These are phyloP conservation scores for Tretioscincus oriximinensis DNA, from an alignment of 2,113 vertebrate genomes.

Conservation along the genomic window DNA sequence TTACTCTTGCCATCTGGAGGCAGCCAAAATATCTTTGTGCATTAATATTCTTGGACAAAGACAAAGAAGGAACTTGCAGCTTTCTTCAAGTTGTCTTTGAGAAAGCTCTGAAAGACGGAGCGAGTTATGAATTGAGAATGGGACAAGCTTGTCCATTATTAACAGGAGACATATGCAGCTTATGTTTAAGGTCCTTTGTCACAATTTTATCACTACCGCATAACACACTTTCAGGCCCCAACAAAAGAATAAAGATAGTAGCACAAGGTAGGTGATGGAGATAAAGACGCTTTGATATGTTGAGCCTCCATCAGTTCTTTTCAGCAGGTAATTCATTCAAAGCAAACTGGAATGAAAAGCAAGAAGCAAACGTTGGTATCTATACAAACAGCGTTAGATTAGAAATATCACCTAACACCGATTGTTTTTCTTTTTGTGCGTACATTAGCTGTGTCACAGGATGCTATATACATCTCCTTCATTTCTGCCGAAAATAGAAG, in stretches of 20 bases:
- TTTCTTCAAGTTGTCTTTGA: neutral
- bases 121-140: constrained; percentile 10
- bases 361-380: constrained; percentile 71
- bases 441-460: constrained; percentile 68
- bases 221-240: constrained; percentile 62
- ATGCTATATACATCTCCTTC: constrained; percentile 56
- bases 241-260: constrained; percentile 72
- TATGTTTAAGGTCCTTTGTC: constrained; percentile 64
- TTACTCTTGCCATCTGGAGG: no score
- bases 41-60: no score
- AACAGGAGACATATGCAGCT: constrained; percentile 19
- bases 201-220: constrained; percentile 56
- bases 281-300: constrained; percentile 69
- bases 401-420: constrained; percentile 76
- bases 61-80: neutral
- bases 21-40: no score
- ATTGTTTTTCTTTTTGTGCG: constrained; percentile 67
- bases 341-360: constrained; percentile 73
- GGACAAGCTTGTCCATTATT: constrained; percentile 8
- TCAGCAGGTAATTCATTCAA: constrained; percentile 69
- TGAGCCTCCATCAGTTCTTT: constrained; percentile 66
- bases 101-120: neutral
- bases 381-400: constrained; percentile 67
- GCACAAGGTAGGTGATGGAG: constrained; percentile 69
- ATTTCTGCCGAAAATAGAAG: neutral